These are phyloP conservation scores for Turritopsis dohrnii DNA, from an alignment of 30 jellyfish, hydroid and myxozoan genomes.

Conservation along the genomic window DNA sequence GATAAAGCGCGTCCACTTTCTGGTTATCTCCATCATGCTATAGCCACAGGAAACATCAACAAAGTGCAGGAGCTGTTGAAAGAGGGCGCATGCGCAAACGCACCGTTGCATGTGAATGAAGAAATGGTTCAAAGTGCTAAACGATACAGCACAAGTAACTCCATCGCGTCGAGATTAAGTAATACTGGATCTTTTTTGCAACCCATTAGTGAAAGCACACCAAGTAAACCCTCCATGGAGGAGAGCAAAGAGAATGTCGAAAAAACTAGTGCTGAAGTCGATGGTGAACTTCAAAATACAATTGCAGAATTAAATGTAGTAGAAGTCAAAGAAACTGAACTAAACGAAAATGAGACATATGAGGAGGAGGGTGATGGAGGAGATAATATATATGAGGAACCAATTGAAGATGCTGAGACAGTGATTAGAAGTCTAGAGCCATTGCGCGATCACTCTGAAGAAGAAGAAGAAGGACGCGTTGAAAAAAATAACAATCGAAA, in stretches of 20 bases:
- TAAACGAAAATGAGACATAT: not conserved
- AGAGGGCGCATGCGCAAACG: slow-evolving; percentile 21
- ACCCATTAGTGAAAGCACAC: slow-evolving; percentile 11
- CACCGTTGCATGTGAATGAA: slow-evolving; percentile 5
- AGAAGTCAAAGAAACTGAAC: not conserved
- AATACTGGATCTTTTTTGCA: slow-evolving; percentile 1
- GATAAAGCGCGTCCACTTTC: slow-evolving; percentile 25
- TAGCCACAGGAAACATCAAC: slow-evolving; percentile 29
- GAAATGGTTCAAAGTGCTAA: slow-evolving; percentile 26
- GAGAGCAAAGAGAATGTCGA: slow-evolving; percentile 2
- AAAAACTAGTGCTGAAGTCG: not conserved
- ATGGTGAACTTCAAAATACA: not conserved
- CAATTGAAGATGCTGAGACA: slow-evolving; percentile 5
- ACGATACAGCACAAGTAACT: slow-evolving; percentile 19
- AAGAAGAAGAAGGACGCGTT: not conserved
- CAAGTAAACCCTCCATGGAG: not conserved
- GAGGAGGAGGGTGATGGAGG: not conserved
- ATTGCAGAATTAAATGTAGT: not conserved
- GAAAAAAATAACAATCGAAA: slow-evolving; percentile 20
- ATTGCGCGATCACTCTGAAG: not conserved
- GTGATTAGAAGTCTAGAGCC: not conserved
- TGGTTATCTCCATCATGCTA: slow-evolving; percentile 34
- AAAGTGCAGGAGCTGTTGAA: slow-evolving; percentile 22
- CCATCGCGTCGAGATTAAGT: not conserved
- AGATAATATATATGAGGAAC: slow-evolving; percentile 3